These are phyloP conservation scores for Cancer borealis DNA, from an alignment of 2,888 invertebrate species.

Conservation along the genomic window DNA sequence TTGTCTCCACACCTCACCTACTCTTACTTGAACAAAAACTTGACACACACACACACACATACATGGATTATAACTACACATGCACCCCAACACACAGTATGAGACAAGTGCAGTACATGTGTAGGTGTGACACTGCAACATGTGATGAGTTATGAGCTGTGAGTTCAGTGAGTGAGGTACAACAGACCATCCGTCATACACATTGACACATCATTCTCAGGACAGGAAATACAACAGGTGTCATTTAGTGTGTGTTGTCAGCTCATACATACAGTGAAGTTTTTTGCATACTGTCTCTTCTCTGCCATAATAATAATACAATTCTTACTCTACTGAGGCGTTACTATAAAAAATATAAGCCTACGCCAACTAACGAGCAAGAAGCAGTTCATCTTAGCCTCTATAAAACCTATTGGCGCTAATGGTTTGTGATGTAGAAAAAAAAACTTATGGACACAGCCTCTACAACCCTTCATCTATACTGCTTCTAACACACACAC, in stretches of 20 bases:
- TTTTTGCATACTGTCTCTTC: neutral
- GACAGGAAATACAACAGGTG: neutral
- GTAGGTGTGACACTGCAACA: neutral
- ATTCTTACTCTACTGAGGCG: too few relatives aligned
- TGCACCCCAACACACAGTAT: neutral
- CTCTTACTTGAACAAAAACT: neutral
- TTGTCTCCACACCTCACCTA: neutral
- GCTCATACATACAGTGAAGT: neutral
- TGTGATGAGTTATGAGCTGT: neutral
- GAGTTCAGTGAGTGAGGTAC: neutral
- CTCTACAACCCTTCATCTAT: neutral
- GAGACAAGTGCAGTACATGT: neutral
- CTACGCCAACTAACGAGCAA: too few relatives aligned
- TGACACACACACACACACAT: neutral
- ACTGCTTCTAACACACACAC: neutral
- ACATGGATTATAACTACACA: neutral
- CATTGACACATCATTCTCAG: neutral
- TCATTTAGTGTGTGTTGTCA: neutral
- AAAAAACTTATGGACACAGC: neutral
- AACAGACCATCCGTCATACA: neutral
- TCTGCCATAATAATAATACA: neutral
- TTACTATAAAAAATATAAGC: too few relatives aligned
- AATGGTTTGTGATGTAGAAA: too few relatives aligned
- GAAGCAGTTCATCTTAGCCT: too few relatives aligned
- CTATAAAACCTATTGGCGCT: too few relatives aligned